Percentiles rank a stretch among this genome's conserved stretches.
Conservation (phyloP, 2,888 invertebrate genomes). For the Mesorhabditis belari region DNA sequence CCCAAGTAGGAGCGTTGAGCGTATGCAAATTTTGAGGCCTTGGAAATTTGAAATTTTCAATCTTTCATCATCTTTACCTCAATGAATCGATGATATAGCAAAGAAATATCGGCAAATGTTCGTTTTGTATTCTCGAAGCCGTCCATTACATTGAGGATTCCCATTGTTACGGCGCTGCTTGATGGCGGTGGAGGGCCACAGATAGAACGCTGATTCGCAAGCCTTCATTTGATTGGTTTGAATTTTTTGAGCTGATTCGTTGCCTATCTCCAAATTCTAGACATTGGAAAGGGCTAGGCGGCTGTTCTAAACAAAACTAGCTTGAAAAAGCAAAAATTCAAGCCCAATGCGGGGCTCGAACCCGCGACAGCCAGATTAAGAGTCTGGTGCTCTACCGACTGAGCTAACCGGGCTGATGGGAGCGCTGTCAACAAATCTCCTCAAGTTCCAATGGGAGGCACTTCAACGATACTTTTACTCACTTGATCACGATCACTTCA, state of each 20-base stretch:
- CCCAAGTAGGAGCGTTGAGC: slow-evolving; percentile 52
- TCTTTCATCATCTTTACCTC: slow-evolving; percentile 58
- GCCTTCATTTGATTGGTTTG: not conserved
- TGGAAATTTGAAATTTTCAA: not conserved
- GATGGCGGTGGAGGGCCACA: slow-evolving; percentile 79
- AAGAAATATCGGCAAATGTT: slow-evolving; percentile 34
- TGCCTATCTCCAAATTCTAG: no score
- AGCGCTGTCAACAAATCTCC: no score
- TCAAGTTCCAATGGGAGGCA: no score
- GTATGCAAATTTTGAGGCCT: slow-evolving; percentile 80
- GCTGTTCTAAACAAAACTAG: no score
- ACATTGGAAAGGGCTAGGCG: no score
- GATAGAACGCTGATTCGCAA: slow-evolving; percentile 61
- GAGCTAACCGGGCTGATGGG: slow-evolving; percentile 51
- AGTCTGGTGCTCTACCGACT: slow-evolving; percentile 52
- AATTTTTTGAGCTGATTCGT: no score
- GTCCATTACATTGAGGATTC: slow-evolving; percentile 73
- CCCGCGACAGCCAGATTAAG: slow-evolving; percentile 51
- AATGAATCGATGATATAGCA: slow-evolving; percentile 74
- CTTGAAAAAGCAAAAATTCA: no score
- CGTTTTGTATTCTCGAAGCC: slow-evolving; percentile 51
- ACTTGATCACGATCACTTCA: slow-evolving; percentile 37
- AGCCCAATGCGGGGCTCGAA: slow-evolving; percentile 51
- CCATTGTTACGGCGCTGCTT: slow-evolving; percentile 72
- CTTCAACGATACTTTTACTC: no score